Percentiles rank a stretch among this genome's conserved stretches.
These are phyloP conservation scores for Florisuga fusca DNA, from an alignment of 2,797 vertebrate genomes.

Conservation along the genomic window DNA sequence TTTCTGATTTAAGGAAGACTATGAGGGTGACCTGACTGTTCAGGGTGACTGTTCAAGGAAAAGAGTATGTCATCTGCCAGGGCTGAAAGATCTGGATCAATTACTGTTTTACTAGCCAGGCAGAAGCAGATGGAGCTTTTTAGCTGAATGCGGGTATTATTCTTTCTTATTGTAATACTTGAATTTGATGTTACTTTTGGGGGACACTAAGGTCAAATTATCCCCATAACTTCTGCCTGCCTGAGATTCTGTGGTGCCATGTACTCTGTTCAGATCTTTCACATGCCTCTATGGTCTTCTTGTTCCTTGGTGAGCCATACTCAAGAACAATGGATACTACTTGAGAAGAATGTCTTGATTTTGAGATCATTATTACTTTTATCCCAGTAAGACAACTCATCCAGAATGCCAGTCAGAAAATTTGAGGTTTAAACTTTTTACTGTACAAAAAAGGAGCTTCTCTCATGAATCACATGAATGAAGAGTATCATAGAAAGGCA, in stretches of 20 bases:
- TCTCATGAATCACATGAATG: not conserved
- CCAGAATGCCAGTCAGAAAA: not conserved
- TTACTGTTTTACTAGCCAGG: constrained; percentile 16
- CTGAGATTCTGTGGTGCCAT: not conserved
- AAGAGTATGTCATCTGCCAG: not conserved
- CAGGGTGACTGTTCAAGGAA: not conserved
- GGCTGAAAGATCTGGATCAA: constrained; percentile 15
- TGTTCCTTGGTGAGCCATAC: not conserved
- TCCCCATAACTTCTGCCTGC: not conserved
- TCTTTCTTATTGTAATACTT: constrained; percentile 21
- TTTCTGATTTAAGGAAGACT: constrained; percentile 26
- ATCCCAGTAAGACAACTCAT: not conserved
- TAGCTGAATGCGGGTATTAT: not conserved
- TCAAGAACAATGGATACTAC: not conserved
- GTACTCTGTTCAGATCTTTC: not conserved
- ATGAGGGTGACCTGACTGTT: not conserved
- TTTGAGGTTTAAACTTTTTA: not conserved
- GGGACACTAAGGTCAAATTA: not conserved
- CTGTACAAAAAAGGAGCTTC: not conserved
- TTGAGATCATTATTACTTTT: not conserved
- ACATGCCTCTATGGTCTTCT: not conserved
- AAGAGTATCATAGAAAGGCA: not conserved
- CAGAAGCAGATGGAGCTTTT: not conserved
- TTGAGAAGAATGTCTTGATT: not conserved
- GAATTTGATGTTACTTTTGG: constrained; percentile 24